A percentile compares a stretch with the other conserved stretches of the same genome.
Evolutionary conservation across 2,888 invertebrate species (phyloP).

Genomic region (Tenthredo scrophulariae): DNA sequence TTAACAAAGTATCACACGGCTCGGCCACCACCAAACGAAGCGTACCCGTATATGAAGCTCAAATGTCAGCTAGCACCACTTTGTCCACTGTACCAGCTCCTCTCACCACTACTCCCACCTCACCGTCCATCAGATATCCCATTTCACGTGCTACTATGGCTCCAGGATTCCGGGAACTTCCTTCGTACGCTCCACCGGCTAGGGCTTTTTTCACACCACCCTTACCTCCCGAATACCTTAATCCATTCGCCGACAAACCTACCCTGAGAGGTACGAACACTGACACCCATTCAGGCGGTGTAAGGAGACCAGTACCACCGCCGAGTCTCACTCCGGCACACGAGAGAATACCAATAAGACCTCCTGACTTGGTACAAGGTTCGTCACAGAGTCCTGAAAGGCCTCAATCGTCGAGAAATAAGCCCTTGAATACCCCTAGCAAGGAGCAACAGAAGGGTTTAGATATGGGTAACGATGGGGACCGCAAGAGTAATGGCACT

Average conservation of each 20-base stretch:
- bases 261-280: slow-evolving; percentile 88
- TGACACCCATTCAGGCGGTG: slow-evolving; percentile 76
- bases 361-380: slow-evolving; percentile 80
- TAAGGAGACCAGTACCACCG: slow-evolving; percentile 86
- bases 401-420: slow-evolving; percentile 67
- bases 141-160: slow-evolving; percentile 70
- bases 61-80: slow-evolving; percentile 79
- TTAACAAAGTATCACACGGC: slow-evolving; percentile 86
- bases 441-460: slow-evolving; percentile 66
- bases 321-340: slow-evolving; percentile 90
- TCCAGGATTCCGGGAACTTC: slow-evolving; percentile 83
- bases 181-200: slow-evolving; percentile 91
- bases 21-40: slow-evolving; percentile 85
- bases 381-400: slow-evolving; percentile 67
- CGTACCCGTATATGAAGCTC: slow-evolving; percentile 83
- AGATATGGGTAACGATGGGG: slow-evolving; percentile 63
- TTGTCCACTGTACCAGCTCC: slow-evolving; percentile 84
- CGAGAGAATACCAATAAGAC: slow-evolving; percentile 91
- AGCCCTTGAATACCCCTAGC: slow-evolving; percentile 67
- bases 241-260: slow-evolving; percentile 94
- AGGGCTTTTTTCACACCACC: slow-evolving; percentile 90
- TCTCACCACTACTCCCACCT: slow-evolving; percentile 79
- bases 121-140: slow-evolving; percentile 65
- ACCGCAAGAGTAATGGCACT: slow-evolving; percentile 72
- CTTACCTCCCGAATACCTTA: slow-evolving; percentile 89